Evolutionary conservation across 2,888 invertebrate genomes (phyloP).

Genomic region (Actias luna): DNA sequence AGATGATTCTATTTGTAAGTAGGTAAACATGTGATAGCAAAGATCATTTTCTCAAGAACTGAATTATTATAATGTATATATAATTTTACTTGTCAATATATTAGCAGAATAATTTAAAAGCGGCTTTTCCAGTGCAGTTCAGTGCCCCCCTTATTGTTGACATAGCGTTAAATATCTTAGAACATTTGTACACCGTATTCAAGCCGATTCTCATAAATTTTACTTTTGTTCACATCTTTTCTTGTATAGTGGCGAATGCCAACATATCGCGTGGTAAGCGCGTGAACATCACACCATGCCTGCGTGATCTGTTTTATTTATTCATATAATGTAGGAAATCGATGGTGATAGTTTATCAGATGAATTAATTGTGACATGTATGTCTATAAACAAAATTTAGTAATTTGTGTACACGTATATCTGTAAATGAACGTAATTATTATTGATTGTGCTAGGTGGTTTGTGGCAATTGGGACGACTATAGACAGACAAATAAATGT

Average conservation of each 20-base stretch:
- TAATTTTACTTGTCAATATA: no score
- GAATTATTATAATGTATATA: no score
- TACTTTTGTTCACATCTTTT: conserved; percentile 32
- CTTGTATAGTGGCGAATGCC: conserved; percentile 44
- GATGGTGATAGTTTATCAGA: conserved; percentile 49
- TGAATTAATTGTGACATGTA: conserved; percentile 52
- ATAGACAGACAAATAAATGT: conserved; percentile 12
- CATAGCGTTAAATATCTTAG: background rate
- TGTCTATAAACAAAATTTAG: conserved; percentile 57
- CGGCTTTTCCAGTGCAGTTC: background rate
- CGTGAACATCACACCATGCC: conserved; percentile 64
- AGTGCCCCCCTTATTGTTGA: background rate
- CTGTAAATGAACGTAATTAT: conserved; percentile 38
- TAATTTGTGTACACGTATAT: conserved; percentile 52
- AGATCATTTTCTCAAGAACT: background rate
- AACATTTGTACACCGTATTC: background rate
- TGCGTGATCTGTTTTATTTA: conserved; percentile 59
- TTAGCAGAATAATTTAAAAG: background rate
- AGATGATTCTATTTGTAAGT: no score
- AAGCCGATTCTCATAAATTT: conserved; percentile 30
- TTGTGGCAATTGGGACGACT: conserved; percentile 20
- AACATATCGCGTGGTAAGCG: conserved; percentile 50
- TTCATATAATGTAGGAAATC: conserved; percentile 49
- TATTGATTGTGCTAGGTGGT: conserved; percentile 35
- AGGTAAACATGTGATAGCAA: no score